A percentile compares a stretch with the other conserved stretches of the same genome.
Evolutionary conservation across 53 echinoderm and acorn worm species (phyloP).

Genomic region (Paracentrotus lividus): DNA sequence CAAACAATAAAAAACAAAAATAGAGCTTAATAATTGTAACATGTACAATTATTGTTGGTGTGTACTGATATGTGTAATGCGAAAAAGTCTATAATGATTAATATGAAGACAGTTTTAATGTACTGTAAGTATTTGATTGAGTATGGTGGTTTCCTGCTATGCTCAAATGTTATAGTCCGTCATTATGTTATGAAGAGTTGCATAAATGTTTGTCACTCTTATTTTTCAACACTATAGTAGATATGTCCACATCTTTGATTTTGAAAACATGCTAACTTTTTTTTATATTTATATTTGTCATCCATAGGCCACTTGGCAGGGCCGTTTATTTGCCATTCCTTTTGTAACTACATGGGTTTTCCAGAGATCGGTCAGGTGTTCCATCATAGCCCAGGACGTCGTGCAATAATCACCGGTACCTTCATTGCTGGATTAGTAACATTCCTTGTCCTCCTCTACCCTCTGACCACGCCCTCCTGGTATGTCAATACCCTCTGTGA

Average conservation of each 20-base stretch:
- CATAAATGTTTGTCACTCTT: background rate
- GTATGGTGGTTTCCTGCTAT: no score
- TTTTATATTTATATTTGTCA: background rate
- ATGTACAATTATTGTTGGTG: no score
- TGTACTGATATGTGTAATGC: no score
- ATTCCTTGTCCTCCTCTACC: conserved; percentile 84
- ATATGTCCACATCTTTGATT: background rate
- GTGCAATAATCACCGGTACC: conserved; percentile 80
- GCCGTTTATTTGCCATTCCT: conserved; percentile 90
- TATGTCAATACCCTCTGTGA: conserved; percentile 70
- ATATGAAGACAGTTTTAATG: no score
- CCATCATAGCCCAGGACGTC: conserved; percentile 71
- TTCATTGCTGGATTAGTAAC: conserved; percentile 81
- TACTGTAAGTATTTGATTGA: no score
- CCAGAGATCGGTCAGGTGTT: conserved; percentile 90
- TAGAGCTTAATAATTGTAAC: no score
- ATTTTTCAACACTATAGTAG: background rate
- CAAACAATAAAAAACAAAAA: no score
- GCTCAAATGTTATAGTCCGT: no score
- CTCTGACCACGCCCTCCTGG: conserved; percentile 81
- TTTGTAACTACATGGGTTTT: conserved; percentile 99
- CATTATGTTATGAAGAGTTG: no score
- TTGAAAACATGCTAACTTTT: background rate
- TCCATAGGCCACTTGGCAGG: conserved; percentile 90
- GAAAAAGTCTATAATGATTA: no score